Evolutionary conservation across 2,888 invertebrate genomes (phyloP), one percentile per base, ranked within the genome.

Genomic region (Caenorhabditis sp.): DNA sequence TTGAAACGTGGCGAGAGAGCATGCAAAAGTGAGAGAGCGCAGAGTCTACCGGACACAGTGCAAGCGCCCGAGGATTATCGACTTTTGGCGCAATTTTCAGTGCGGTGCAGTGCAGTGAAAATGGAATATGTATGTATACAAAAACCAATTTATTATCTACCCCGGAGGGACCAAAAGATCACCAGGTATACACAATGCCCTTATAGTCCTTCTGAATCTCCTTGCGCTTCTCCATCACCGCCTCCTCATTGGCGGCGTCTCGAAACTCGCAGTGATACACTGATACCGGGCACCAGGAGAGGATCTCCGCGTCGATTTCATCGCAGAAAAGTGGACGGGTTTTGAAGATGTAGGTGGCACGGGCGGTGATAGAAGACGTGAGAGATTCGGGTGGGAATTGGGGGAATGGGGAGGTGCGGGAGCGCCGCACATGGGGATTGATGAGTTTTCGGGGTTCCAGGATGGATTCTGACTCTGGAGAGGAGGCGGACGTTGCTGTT

Each of bases 61-160:
- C 71, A 71, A 62, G 44, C 44, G 71, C 28, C 61, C 71, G 47
- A 13, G 74, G 58, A 74, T 74, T 74, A 74, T 74, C 74, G 74
- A 74, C 60, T 50, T 74, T 65, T 67, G 50, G 64, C 51, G 65
- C 74, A 60, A 60, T 74, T 65, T 65, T 74, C 65, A 50, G 47
- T 50, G 56, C 51, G n/a, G 11, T 26, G 26, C 6, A 55, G 24
- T 26, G 40, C 24, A 26, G 26, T 9, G 22, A 47, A 50, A 44
- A 3, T 28, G 28, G 22, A 37, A 62, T 18, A 20, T 2, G 53
- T 55, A 67, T 35, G 4, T 28, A 40, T 15, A 61, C 2, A 18
- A 11, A 18, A 56, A 35, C 40, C 37, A 56, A 40, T 60, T 37
- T 60, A 60, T 60, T 60, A 60, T 60, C 40, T 40, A 40, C 40